phyloP scores from a whole-genome alignment of 2,113 vertebrate genomes.

The Actenoides hombroni region DNA sequence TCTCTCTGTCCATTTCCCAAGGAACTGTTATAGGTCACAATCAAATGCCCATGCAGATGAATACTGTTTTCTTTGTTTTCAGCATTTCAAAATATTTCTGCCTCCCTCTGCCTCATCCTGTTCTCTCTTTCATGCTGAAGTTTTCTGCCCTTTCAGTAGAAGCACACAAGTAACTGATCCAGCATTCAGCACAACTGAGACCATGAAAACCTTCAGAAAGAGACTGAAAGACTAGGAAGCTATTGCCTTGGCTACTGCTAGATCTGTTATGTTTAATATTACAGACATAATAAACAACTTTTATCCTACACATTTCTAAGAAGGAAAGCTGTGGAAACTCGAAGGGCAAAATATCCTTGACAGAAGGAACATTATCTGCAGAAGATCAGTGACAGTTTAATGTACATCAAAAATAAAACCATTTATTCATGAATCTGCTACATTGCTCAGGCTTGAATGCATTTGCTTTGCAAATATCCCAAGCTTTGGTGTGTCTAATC shows the following conservation, averaged over 20 bases:
- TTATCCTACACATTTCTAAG: neutral
- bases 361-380: neutral
- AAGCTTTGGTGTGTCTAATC: neutral
- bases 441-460: neutral
- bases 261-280: neutral
- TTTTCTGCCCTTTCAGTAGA: neutral
- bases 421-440: neutral
- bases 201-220: neutral
- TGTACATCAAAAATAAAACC: neutral
- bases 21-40: neutral
- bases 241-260: neutral
- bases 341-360: neutral
- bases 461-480: neutral
- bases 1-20: neutral
- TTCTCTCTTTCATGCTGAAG: neutral
- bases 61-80: neutral
- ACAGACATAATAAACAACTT: neutral
- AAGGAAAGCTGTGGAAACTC: neutral
- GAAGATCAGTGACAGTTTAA: neutral
- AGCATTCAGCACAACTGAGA: neutral
- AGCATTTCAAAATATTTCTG: neutral
- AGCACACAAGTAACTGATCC: neutral
- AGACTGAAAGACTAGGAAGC: neutral
- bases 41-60: neutral
- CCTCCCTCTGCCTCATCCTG: neutral